Base-by-base conservation (phyloP, 1,140 invertebrate species). In the Drosophila serrata region DNA sequence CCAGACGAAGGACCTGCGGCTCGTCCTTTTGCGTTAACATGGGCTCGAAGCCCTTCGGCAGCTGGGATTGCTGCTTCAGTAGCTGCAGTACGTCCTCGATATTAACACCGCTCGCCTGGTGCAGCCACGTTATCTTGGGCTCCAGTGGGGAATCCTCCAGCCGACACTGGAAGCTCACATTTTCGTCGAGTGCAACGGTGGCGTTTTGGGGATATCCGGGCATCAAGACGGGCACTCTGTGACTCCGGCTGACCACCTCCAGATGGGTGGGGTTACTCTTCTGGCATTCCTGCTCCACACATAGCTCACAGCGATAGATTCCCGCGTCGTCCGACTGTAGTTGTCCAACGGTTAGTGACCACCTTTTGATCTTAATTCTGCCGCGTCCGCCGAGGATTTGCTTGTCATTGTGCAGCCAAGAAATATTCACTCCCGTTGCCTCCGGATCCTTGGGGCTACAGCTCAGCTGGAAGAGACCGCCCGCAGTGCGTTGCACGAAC, bases 291-390 rank as follows among this genome's bases (percentile, higher is more conserved):
- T 95, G 90, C 17, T 92, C 84, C 87, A 98, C 98, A 93, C 95
- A 96, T 15, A 97, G 95, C 24, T 95, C 93, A 82, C 98, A 99
- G 0, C 96, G 97, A 92, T 98, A 99, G 81, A 96, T 96, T 37
- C 97, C 97, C 48, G 94, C 94, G 81, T 98, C 97, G 15, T 94
- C 93, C 4, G 95, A 94, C 0, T 96, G 95, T 5, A 97, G 91
- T 88, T 97, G 95, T 74, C 96, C 95, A 37, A 97, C 82, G 4
- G 93, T 93, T 17, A 97, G 93, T 0, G 94, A 94, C 95, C 96
- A 96, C 77, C 95, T 96, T 13, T 93, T 93, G 37, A 94, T 33
- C 33, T 59, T 65, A 4, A 87, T 79, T 22, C 75, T 57, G 5
- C 57, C 63, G 19, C 74, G 74, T 0, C 95, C 95, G 5, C 39